Conservation (phyloP, 1,140 invertebrate species). For the Drosophila bocqueti region DNA sequence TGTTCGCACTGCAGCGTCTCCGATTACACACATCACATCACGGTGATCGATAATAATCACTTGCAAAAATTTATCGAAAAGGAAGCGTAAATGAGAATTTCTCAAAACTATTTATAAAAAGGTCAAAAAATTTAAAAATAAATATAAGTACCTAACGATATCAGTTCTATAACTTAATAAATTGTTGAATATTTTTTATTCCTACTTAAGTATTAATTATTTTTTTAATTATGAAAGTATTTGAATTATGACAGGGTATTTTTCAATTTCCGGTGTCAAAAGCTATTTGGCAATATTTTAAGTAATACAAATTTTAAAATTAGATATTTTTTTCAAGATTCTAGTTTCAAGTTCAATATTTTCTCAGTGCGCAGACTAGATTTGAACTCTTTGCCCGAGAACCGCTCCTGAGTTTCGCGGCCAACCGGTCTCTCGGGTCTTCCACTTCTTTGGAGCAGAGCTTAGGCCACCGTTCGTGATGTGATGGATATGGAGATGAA, state of each 20-base stretch:
- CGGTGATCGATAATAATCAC: conserved; percentile 17
- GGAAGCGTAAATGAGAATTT: background rate
- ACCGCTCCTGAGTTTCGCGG: conserved; percentile 30
- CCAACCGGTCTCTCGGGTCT: conserved; percentile 42
- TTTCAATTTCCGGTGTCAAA: background rate
- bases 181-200: background rate
- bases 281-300: background rate
- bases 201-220: background rate
- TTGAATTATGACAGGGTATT: background rate
- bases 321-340: background rate
- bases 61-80: background rate
- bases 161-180: no score
- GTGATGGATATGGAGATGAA: conserved; percentile 19
- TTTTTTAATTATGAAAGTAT: background rate
- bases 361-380: background rate
- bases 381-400: conserved; percentile 5
- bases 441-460: conserved; percentile 33
- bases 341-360: background rate
- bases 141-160: background rate
- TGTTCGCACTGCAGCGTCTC: conserved; percentile 47
- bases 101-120: background rate
- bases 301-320: background rate
- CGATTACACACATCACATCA: conserved; percentile 25
- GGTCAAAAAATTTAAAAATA: background rate
- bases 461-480: conserved; percentile 7